phyloP scores from a whole-genome alignment of 2,113 vertebrate genomes.

The Catagonus wagneri region DNA sequence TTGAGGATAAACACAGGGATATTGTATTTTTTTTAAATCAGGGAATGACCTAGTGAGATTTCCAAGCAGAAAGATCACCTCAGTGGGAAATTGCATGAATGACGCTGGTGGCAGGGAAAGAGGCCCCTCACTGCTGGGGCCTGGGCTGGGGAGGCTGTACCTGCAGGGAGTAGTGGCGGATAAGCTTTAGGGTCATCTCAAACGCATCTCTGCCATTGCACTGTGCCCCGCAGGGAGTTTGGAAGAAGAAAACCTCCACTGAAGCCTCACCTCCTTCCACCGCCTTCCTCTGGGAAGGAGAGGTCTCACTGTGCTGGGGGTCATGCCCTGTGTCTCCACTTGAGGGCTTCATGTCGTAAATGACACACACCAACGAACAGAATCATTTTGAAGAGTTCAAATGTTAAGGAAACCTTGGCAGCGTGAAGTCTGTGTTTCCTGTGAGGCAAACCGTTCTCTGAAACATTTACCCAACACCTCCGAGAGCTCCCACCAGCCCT shows the following conservation, averaged over 20 bases:
- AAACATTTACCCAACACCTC: conserved; percentile 40
- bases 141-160: too few relatives aligned
- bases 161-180: rapidly evolving
- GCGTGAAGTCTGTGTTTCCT: not conserved
- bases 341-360: conserved; percentile 43
- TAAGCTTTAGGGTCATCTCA: not conserved
- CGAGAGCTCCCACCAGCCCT: not conserved
- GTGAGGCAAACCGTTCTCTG: not conserved
- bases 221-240: not conserved
- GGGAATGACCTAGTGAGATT: not conserved
- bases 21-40: not conserved
- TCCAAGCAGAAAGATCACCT: not conserved
- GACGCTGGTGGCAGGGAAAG: not conserved
- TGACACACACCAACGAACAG: not conserved
- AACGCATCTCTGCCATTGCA: rapidly evolving
- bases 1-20: not conserved
- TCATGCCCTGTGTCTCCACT: not conserved
- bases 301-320: not conserved
- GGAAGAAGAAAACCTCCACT: not conserved
- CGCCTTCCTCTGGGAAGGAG: not conserved
- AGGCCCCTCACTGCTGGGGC: not conserved
- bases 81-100: not conserved
- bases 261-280: not conserved
- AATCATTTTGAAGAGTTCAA: not conserved
- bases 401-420: not conserved